Evolutionary conservation across 1,140 invertebrate genomes (phyloP).

Genomic region (Tetragonula clypearis): DNA sequence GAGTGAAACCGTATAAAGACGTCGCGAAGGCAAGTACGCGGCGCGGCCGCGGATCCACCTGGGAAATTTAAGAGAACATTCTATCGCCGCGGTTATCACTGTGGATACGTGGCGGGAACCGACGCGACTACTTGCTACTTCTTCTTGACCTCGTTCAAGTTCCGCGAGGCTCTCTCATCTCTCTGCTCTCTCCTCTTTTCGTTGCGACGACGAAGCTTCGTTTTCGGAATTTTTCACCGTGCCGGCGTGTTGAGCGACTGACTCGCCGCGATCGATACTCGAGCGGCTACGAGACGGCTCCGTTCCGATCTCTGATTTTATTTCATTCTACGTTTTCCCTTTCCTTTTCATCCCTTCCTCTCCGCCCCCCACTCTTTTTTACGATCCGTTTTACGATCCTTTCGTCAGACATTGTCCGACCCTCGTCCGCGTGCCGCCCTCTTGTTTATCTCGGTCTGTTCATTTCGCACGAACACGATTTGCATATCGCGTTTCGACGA

Average conservation of each 20-base stretch:
- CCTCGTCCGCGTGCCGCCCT: not conserved
- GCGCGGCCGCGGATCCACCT: slow-evolving; percentile 64
- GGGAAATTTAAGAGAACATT: slow-evolving; percentile 71
- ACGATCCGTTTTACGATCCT: not conserved
- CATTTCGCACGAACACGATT: not conserved
- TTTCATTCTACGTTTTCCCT: too few species aligned
- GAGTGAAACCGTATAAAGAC: slow-evolving; percentile 62
- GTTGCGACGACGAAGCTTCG: slow-evolving; percentile 13
- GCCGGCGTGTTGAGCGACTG: slow-evolving; percentile 8
- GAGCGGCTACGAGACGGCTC: not conserved
- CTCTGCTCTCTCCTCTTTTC: too few species aligned
- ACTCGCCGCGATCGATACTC: slow-evolving; percentile 20
- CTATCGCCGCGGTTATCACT: slow-evolving; percentile 67
- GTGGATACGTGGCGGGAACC: slow-evolving; percentile 56
- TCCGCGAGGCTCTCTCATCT: not conserved
- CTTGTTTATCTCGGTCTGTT: not conserved
- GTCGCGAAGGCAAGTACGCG: slow-evolving; percentile 62
- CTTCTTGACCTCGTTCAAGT: slow-evolving; percentile 54
- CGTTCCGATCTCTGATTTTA: not conserved
- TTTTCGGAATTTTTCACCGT: slow-evolving; percentile 50
- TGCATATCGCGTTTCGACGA: not conserved
- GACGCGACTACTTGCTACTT: slow-evolving; percentile 43
- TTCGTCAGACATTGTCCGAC: not conserved
- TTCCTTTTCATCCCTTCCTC: too few species aligned
- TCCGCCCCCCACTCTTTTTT: not conserved